Conservation (phyloP, 2,888 invertebrate genomes). For the Microplitis deprimator region DNA sequence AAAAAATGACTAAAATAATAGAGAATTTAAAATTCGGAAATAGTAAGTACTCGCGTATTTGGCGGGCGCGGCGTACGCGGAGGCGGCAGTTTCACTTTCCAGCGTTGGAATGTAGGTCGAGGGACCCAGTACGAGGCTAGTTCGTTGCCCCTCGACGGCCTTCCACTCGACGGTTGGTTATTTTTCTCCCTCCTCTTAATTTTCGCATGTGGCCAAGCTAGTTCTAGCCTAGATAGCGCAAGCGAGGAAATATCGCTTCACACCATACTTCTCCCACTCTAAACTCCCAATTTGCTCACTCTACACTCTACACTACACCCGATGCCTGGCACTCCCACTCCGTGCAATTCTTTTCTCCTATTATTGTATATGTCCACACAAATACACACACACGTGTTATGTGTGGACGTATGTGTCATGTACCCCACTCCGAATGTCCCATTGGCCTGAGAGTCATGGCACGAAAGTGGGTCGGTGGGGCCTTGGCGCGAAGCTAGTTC, state of each 20-base stretch:
- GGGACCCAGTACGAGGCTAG: conserved; percentile 73
- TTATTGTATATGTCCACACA: background rate
- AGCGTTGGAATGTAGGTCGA: conserved; percentile 71
- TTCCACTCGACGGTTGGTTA: conserved; percentile 71
- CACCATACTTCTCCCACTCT: conserved; percentile 45
- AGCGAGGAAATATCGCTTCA: conserved; percentile 39
- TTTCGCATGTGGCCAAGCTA: conserved; percentile 11
- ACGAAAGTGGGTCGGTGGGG: conserved; percentile 70
- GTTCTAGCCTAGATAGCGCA: conserved; percentile 58
- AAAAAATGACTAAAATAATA: background rate
- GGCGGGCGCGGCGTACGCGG: conserved; percentile 55
- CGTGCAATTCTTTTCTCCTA: background rate
- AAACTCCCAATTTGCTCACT: conserved; percentile 24
- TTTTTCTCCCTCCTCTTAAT: conserved; percentile 45
- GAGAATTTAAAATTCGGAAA: conserved; percentile 30
- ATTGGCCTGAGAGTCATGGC: conserved; percentile 48
- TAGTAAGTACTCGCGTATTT: conserved; percentile 39
- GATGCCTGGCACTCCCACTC: background rate
- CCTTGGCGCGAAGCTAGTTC: conserved; percentile 75
- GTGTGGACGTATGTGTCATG: conserved; percentile 18
- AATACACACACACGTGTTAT: background rate
- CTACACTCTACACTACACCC: conserved; percentile 7
- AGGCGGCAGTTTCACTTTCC: conserved; percentile 71
- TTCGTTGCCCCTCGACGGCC: conserved; percentile 76
- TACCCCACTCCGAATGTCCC: conserved; percentile 29